Evolutionary conservation across 2,888 invertebrate genomes (phyloP).

Genomic region (Protodeltote pygarga): DNA sequence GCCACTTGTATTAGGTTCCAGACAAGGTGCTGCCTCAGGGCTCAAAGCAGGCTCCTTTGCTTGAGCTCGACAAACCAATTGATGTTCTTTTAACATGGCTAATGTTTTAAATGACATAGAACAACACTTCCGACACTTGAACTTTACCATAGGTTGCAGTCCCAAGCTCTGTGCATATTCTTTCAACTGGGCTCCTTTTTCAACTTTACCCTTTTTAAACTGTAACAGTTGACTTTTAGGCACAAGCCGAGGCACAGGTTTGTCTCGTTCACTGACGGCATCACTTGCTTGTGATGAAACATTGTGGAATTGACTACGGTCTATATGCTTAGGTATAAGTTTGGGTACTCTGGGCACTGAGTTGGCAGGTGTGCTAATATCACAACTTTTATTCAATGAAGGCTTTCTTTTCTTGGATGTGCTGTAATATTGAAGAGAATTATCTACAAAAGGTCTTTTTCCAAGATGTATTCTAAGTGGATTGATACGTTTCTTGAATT

Average conservation of each 20-base stretch:
- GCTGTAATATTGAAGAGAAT: slow-evolving; percentile 71
- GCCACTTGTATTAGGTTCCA: slow-evolving; percentile 70
- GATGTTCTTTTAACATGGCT: slow-evolving; percentile 90
- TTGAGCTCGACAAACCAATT: slow-evolving; percentile 87
- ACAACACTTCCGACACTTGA: slow-evolving; percentile 92
- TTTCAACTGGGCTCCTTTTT: slow-evolving; percentile 76
- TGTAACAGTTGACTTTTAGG: slow-evolving; percentile 81
- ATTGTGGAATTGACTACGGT: slow-evolving; percentile 73
- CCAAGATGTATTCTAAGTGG: slow-evolving; percentile 81
- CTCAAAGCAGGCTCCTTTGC: slow-evolving; percentile 76
- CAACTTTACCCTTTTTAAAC: slow-evolving; percentile 79
- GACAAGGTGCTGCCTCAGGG: slow-evolving; percentile 69
- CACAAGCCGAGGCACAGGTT: slow-evolving; percentile 81
- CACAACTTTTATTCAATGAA: slow-evolving; percentile 67
- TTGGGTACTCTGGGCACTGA: slow-evolving; percentile 72
- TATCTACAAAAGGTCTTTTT: slow-evolving; percentile 83
- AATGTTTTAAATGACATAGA: slow-evolving; percentile 89
- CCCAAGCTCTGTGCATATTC: slow-evolving; percentile 92
- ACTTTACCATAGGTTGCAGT: slow-evolving; percentile 90
- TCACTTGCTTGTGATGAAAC: slow-evolving; percentile 63
- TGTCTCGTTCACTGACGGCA: slow-evolving; percentile 74
- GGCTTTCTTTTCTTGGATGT: slow-evolving; percentile 74
- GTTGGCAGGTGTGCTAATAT: slow-evolving; percentile 59
- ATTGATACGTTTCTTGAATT: slow-evolving; percentile 76
- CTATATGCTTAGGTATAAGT: slow-evolving; percentile 74